Evolutionary conservation across 1,140 invertebrate species (phyloP), one percentile per base, ranked within the genome.

Genomic region (Chymomyza costata): DNA sequence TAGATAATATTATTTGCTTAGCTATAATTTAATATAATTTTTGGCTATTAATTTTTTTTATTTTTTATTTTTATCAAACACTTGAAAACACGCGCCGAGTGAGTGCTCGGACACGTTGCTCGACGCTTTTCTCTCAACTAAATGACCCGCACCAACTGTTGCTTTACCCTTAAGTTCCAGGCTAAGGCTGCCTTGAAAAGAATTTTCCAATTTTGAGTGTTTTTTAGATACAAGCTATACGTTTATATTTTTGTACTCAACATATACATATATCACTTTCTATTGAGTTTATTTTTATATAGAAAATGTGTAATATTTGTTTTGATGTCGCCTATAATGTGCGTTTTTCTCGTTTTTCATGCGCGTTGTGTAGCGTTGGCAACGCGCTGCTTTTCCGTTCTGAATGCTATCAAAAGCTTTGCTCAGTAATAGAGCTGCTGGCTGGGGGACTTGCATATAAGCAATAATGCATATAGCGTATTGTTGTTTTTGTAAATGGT

Each of bases 301-400:
- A n/a, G 25, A 11, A 25, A 38, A 6, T 28, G 25, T 6, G 25
- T 28, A 10, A 28, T n/a, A 28, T 45, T 45, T 39, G 14, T 61
- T 50, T 35, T 35, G 35, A 47, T 40, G 34, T 30, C 41, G 14
- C 16, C 7, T 14, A 7, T 25, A 14, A 48, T 35, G 48, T 59
- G 52, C 61, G 57, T 56, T 47, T 38, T 51, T 54, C 17, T 14
- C 39, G 37, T 43, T 46, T 57, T 14, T 34, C 47, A 53, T 46
- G 35, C 62, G 32, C 35, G 30, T 25, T 50, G 51, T 50, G 67
- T 65, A 80, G 67, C 73, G 71, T 58, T 68, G 43, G 73, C 64
- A 52, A 44, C 73, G 73, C 73, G 52, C 57, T 62, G 65, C 67
- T 80, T 80, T 80, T 73, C 73, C 73, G 70, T 73, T 80, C 73